These are phyloP conservation scores for Drosophila persimilis DNA, from an alignment of 1,140 invertebrate species.

Conservation along the genomic window DNA sequence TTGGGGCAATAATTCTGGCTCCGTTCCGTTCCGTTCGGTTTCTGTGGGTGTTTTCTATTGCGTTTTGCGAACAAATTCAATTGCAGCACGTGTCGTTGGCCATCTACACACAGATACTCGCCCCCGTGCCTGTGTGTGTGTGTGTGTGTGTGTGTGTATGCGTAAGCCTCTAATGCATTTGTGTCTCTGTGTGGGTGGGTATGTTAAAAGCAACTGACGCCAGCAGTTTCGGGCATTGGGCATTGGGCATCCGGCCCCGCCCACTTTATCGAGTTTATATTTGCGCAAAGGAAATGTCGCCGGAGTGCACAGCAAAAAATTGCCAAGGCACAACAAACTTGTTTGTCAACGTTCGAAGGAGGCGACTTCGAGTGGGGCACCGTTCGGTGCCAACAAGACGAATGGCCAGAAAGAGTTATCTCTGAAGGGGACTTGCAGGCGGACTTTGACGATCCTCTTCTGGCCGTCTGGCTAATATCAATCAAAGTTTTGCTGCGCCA, in stretches of 20 bases:
- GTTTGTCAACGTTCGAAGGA: conserved; percentile 59
- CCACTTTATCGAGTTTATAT: conserved; percentile 70
- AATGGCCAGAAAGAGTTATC: conserved; percentile 14
- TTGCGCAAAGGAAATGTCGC: conserved; percentile 72
- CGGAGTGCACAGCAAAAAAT: conserved; percentile 66
- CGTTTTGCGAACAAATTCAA: conserved; percentile 77
- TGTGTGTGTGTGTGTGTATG: conserved; percentile 18
- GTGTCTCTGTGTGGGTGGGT: conserved; percentile 9
- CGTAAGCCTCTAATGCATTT: conserved; percentile 35
- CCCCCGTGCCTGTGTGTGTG: background rate
- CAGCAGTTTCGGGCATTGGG: conserved; percentile 64
- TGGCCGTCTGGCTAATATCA: conserved; percentile 53
- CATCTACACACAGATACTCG: conserved; percentile 55
- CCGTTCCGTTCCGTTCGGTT: conserved; percentile 16
- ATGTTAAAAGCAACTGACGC: conserved; percentile 78
- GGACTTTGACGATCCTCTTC: background rate
- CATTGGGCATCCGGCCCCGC: conserved; percentile 31
- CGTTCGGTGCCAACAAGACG: background rate
- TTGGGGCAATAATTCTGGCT: conserved; percentile 17
- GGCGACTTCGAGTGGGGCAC: conserved; percentile 6
- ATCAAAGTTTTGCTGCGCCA: conserved; percentile 46
- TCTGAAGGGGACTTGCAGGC: conserved; percentile 17
- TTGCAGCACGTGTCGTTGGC: conserved; percentile 76
- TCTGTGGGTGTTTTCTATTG: conserved; percentile 75
- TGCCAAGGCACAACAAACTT: conserved; percentile 78